Percentiles rank a stretch among this genome's conserved stretches.
phyloP scores from a whole-genome alignment of 1,140 invertebrate species.

The Atta texana region DNA sequence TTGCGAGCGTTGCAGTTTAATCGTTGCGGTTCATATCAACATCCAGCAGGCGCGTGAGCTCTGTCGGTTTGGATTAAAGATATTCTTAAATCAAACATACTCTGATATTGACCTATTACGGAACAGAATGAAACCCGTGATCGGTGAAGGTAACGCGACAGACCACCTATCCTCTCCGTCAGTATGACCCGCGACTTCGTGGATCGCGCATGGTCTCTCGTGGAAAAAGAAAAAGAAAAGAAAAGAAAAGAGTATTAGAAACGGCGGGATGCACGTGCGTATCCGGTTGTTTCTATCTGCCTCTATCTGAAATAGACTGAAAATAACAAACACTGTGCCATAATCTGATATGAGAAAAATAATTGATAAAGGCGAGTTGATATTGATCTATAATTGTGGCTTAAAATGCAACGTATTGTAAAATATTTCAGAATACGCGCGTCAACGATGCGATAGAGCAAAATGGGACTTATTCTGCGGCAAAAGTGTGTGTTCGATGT shows the following conservation, averaged over 20 bases:
- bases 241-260: neutral
- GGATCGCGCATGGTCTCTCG: neutral
- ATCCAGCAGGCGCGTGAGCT: neutral
- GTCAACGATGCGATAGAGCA: neutral
- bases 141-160: conserved; percentile 5
- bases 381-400: neutral
- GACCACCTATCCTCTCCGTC: neutral
- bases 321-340: neutral
- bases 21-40: neutral
- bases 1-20: neutral
- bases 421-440: neutral
- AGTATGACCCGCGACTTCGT: neutral
- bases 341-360: neutral
- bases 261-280: neutral
- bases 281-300: neutral
- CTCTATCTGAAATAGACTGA: neutral
- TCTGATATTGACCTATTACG: conserved; percentile 47
- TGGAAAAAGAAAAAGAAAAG: neutral
- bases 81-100: neutral
- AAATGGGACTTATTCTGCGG: neutral
- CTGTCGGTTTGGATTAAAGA: conserved; percentile 14
- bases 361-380: neutral
- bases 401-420: neutral
- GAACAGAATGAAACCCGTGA: conserved; percentile 35
- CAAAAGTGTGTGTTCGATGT: neutral